These are phyloP conservation scores for Platycnemis pennipes DNA, from an alignment of 2,888 invertebrate species.

Conservation along the genomic window DNA sequence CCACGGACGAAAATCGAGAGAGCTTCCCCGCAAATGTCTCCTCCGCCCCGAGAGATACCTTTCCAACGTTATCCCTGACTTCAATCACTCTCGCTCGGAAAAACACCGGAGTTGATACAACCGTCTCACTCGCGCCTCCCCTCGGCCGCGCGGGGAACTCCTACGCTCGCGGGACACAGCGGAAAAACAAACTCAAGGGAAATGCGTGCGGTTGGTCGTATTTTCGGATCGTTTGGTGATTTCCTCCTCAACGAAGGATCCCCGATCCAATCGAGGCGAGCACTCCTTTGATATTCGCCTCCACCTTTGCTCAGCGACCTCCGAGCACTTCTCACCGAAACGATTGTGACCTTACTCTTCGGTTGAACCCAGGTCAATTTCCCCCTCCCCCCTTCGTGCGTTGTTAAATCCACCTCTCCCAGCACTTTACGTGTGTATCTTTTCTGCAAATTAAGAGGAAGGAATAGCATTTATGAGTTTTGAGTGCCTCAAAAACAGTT, in stretches of 20 bases:
- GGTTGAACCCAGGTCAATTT: no score
- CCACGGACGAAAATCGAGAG: no score
- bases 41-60: not conserved
- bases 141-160: not conserved
- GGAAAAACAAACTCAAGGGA: conserved; percentile 23
- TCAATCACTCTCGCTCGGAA: not conserved
- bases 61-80: not conserved
- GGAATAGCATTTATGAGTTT: no score
- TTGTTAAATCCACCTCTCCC: no score
- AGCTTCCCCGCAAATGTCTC: not conserved
- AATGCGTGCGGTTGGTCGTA: not conserved
- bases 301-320: no score
- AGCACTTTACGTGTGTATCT: no score
- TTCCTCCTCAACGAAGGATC: not conserved
- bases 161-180: not conserved
- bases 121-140: not conserved
- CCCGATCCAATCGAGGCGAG: no score
- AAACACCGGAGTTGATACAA: not conserved
- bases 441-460: no score
- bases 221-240: not conserved
- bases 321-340: no score
- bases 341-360: no score
- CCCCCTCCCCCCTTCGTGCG: no score
- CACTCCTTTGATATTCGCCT: not conserved
- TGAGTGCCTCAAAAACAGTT: no score